Conservation (phyloP, 1,140 invertebrate species). For the Notospermus geniculatus region DNA sequence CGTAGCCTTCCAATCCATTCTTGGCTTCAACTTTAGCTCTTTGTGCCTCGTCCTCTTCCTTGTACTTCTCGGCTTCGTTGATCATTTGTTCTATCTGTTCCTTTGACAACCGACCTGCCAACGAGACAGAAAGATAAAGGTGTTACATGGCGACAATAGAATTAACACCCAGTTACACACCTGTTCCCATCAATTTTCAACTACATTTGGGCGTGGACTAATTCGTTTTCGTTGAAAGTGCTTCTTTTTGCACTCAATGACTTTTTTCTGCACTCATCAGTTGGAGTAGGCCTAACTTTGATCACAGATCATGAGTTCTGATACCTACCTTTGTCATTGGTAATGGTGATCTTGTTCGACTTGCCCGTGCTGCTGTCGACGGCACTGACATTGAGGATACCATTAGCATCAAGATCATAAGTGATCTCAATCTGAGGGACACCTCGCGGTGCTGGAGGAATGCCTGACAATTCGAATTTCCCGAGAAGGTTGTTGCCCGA, state of each 20-base stretch:
- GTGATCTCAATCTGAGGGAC: conserved; percentile 75
- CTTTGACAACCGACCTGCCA: conserved; percentile 77
- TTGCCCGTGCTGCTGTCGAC: conserved; percentile 63
- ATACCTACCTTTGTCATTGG: conserved; percentile 80
- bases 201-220: no score
- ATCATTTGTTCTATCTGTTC: conserved; percentile 97
- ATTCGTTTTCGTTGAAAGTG: no score
- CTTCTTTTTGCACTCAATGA: no score
- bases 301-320: no score
- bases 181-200: no score
- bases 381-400: conserved; percentile 54
- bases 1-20: conserved; percentile 82
- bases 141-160: no score
- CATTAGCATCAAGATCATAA: conserved; percentile 65
- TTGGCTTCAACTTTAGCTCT: conserved; percentile 77
- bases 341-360: conserved; percentile 95
- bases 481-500: conserved; percentile 77
- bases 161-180: no score
- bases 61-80: conserved; percentile 91
- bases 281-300: no score
- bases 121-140: neutral
- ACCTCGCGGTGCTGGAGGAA: conserved; percentile 87
- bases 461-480: conserved; percentile 88
- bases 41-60: conserved; percentile 80
- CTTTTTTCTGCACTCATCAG: no score